These are phyloP conservation scores for Ectropis crepuscularia DNA, from an alignment of 2,888 invertebrate genomes.

Conservation along the genomic window DNA sequence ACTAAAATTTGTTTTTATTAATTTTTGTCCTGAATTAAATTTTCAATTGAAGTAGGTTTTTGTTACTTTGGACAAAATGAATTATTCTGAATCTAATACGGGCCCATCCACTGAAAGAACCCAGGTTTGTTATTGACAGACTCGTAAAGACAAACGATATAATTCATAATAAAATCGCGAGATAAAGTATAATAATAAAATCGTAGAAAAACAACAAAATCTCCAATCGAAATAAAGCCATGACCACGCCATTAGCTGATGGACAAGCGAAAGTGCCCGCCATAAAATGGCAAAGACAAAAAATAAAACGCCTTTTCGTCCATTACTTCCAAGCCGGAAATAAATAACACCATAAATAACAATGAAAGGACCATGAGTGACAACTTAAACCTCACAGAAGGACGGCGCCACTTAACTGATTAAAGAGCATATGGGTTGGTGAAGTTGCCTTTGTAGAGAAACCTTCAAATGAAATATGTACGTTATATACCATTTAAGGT, in stretches of 20 bases:
- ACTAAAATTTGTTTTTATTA: no score
- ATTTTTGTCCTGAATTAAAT: no score
- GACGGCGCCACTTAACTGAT: conserved; percentile 44
- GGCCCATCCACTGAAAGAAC: no score
- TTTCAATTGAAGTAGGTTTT: no score
- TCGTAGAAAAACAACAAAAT: background rate
- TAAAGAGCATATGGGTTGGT: conserved; percentile 27
- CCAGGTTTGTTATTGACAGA: no score
- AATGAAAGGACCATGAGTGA: conserved; percentile 32
- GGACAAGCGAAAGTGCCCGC: conserved; percentile 3
- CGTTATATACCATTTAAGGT: no score
- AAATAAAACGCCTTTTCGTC: conserved; percentile 16
- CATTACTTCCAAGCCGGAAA: conserved; percentile 17
- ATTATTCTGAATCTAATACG: no score
- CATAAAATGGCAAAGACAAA: conserved; percentile 14
- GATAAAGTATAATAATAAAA: background rate
- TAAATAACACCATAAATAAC: conserved; percentile 30
- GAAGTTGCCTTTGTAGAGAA: no score
- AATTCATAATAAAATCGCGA: no score
- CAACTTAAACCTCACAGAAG: conserved; percentile 32
- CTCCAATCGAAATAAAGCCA: background rate
- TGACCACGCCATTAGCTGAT: conserved; percentile 13
- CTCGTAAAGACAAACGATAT: no score
- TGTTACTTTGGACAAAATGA: no score
- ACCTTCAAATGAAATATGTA: no score